These are phyloP conservation scores for Tholera decimalis DNA, from an alignment of 2,888 invertebrate species.

Conservation along the genomic window DNA sequence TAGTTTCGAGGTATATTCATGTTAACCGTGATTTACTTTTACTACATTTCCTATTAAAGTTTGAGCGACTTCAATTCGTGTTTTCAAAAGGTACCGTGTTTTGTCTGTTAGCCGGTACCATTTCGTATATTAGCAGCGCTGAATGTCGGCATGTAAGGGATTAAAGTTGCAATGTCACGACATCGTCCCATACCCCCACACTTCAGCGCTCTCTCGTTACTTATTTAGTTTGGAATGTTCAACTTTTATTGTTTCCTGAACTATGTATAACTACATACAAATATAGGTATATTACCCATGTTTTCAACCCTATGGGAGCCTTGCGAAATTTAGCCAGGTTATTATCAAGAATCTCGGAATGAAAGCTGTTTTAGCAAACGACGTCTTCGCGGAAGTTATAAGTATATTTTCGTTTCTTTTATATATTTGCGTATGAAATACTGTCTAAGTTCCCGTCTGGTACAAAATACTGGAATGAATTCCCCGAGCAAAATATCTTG, in stretches of 20 bases:
- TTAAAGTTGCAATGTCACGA: constrained; percentile 42
- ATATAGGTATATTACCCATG: not conserved
- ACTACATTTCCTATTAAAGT: not conserved
- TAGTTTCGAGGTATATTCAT: not conserved
- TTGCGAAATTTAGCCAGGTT: constrained; percentile 4
- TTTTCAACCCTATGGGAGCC: constrained; percentile 3
- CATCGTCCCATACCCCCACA: not conserved
- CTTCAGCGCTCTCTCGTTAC: constrained; percentile 1
- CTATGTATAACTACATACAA: not conserved
- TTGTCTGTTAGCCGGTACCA: not conserved
- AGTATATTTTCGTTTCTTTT: constrained; percentile 17
- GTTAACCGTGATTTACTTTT: constrained; percentile 12
- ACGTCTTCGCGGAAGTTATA: constrained; percentile 1
- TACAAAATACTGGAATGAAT: constrained; percentile 69
- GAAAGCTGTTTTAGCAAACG: constrained; percentile 31
- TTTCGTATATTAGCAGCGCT: constrained; percentile 3
- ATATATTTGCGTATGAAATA: constrained; percentile 43
- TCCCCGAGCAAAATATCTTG: constrained; percentile 76
- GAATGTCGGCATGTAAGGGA: constrained; percentile 18
- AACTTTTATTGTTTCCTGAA: constrained; percentile 33
- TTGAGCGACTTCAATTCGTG: not conserved
- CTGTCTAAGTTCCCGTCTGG: constrained; percentile 61
- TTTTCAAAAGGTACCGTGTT: not conserved
- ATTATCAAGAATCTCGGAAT: constrained; percentile 18
- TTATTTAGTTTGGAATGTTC: constrained; percentile 28